These are phyloP conservation scores for Antechinus stuartii DNA, from an alignment of 2,113 vertebrate genomes.

Conservation along the genomic window DNA sequence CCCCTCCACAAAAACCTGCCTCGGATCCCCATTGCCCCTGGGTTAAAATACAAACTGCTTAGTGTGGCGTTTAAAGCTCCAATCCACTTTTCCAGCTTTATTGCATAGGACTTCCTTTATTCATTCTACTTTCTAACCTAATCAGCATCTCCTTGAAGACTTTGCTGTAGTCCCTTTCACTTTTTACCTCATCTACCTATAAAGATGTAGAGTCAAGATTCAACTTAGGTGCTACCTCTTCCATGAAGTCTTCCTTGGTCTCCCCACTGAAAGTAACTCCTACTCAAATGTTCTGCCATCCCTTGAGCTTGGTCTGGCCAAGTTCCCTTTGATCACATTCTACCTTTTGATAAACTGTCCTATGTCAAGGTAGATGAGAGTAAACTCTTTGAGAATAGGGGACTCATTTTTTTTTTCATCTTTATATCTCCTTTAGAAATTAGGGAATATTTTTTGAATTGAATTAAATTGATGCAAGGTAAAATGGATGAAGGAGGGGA, in stretches of 20 bases:
- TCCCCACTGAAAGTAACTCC: neutral
- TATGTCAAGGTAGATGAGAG: neutral
- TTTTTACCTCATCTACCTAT: neutral
- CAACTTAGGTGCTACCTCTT: neutral
- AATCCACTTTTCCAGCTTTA: neutral
- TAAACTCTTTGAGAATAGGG: neutral
- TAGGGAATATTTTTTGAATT: neutral
- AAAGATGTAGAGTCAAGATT: neutral
- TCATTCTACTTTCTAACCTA: neutral
- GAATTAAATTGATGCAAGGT: neutral
- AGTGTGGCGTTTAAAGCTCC: neutral
- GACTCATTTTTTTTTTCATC: neutral
- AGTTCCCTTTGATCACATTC: neutral
- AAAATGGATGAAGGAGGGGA: neutral
- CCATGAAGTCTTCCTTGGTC: neutral
- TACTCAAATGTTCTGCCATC: neutral
- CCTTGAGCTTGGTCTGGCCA: neutral
- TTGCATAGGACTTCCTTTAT: neutral
- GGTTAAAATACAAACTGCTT: neutral
- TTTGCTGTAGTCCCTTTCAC: neutral
- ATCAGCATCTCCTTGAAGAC: neutral
- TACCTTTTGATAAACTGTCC: neutral
- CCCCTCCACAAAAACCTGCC: neutral
- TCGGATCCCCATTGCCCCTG: neutral
- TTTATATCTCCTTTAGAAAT: neutral